A percentile compares a stretch with the other conserved stretches of the same genome.
phyloP scores from a whole-genome alignment of 2,797 vertebrate species.

The Echiichthys vipera region DNA sequence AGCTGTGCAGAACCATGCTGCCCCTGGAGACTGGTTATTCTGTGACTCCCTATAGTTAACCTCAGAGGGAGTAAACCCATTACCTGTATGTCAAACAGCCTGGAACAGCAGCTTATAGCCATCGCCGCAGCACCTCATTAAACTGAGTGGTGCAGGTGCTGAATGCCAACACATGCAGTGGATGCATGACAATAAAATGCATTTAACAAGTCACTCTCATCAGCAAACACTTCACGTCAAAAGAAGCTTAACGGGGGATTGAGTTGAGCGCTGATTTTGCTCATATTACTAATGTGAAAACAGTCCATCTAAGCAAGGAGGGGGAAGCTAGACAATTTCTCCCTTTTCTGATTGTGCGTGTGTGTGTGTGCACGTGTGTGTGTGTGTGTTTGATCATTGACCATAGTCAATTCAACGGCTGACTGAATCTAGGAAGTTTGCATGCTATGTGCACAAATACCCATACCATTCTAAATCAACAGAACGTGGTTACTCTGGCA shows the following conservation, averaged over 20 bases:
- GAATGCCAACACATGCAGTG: conserved; percentile 17
- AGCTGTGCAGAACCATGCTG: neutral
- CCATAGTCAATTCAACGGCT: conserved; percentile 44
- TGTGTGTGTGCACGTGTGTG: neutral
- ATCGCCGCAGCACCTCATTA: conserved; percentile 33
- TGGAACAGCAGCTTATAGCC: conserved; percentile 5
- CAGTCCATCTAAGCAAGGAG: conserved; percentile 17
- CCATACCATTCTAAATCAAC: conserved; percentile 47
- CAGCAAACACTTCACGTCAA: conserved; percentile 17
- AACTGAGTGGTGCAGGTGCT: conserved; percentile 16
- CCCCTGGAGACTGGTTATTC: neutral
- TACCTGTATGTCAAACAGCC: conserved; percentile 22
- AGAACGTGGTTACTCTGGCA: conserved; percentile 24
- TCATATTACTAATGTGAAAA: conserved; percentile 32
- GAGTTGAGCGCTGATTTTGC: neutral
- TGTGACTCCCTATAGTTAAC: conserved; percentile 19
- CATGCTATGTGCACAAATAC: conserved; percentile 27
- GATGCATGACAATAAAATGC: conserved; percentile 15
- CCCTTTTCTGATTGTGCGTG: conserved; percentile 9
- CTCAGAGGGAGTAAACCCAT: conserved; percentile 17
- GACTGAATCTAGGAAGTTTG: conserved; percentile 44
- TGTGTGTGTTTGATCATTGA: conserved; percentile 2
- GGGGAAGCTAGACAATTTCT: conserved; percentile 10
- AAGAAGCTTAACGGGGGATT: neutral
- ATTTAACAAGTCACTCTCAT: neutral